These are phyloP conservation scores for Trochalopteron elliotii DNA, from an alignment of 2,113 vertebrate genomes.

Conservation along the genomic window DNA sequence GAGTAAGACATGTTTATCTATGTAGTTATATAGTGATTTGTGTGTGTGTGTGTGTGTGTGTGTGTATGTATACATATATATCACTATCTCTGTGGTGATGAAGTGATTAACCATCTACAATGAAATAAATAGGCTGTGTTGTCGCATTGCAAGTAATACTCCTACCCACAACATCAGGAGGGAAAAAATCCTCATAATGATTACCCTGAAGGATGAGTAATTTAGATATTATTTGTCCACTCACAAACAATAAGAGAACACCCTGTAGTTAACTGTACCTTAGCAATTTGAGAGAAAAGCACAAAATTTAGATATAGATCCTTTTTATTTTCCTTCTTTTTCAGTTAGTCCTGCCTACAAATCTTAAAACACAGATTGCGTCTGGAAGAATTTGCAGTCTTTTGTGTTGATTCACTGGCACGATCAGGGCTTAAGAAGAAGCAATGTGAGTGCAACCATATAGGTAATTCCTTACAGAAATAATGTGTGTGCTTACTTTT, in stretches of 20 bases:
- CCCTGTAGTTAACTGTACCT: not conserved
- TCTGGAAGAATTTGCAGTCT: not conserved
- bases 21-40: not conserved
- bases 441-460: not conserved
- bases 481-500: not conserved
- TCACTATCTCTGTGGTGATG: not conserved
- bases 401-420: not conserved
- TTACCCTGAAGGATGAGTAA: not conserved
- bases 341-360: not conserved
- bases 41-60: not conserved
- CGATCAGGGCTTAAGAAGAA: not conserved
- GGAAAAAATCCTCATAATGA: not conserved
- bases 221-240: not conserved
- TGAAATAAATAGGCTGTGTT: not conserved
- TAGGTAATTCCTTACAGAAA: not conserved
- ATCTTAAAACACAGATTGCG: not conserved
- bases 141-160: not conserved
- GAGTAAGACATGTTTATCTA: not conserved
- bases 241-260: not conserved
- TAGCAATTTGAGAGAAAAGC: not conserved
- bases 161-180: not conserved
- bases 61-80: accelerated
- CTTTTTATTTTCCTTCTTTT: not conserved
- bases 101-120: not conserved
- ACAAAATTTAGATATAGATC: not conserved